These are phyloP conservation scores for Eristalinus aeneus DNA, from an alignment of 2,888 invertebrate genomes.

Conservation along the genomic window DNA sequence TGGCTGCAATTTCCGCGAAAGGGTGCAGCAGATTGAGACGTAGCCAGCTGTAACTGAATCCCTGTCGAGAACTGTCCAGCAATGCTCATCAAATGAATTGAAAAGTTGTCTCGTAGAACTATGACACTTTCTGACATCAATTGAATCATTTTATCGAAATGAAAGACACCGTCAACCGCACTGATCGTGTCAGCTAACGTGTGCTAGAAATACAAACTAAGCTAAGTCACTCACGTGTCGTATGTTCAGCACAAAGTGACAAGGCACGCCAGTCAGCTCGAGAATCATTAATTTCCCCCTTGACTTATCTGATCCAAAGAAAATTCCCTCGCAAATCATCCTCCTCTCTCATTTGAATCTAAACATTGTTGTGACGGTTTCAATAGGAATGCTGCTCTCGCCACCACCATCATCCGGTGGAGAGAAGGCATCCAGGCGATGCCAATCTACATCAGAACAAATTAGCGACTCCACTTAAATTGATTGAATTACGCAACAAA, in stretches of 20 bases:
- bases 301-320: not conserved
- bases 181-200: not conserved
- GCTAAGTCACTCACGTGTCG: not conserved
- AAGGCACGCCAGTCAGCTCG: not conserved
- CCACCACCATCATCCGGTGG: not conserved
- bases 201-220: not conserved
- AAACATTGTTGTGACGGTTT: slow-evolving; percentile 49
- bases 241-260: not conserved
- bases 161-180: not conserved
- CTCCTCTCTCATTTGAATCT: not conserved
- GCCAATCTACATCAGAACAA: slow-evolving; percentile 38
- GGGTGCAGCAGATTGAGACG: too few relatives aligned
- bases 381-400: slow-evolving; percentile 32
- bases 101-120: not conserved
- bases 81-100: not conserved
- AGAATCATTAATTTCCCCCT: not conserved
- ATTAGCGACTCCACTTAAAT: slow-evolving; percentile 32
- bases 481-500: slow-evolving; percentile 54
- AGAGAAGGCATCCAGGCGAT: slow-evolving; percentile 21
- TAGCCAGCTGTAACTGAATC: too few relatives aligned
- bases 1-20: too few relatives aligned
- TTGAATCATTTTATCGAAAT: not conserved
- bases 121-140: not conserved
- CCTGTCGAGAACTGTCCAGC: not conserved
- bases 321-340: not conserved